Conservation (phyloP, 2,797 vertebrate genomes). For the Chelonia mydas region DNA sequence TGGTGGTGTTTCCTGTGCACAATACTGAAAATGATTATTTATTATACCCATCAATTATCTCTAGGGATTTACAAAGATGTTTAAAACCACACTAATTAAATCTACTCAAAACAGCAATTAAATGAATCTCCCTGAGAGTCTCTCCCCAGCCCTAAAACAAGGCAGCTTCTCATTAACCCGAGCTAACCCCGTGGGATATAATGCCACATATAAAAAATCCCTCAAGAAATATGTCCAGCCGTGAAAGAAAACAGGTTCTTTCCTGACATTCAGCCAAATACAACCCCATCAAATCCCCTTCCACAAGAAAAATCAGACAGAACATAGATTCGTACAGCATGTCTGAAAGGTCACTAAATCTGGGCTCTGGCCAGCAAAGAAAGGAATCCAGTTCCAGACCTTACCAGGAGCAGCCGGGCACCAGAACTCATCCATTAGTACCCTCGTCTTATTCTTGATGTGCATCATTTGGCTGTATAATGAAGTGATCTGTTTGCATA, state of each 20-base stretch:
- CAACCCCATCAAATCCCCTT: neutral
- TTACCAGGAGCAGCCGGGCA: neutral
- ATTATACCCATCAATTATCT: neutral
- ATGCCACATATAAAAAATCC: neutral
- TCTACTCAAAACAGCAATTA: neutral
- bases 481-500: neutral
- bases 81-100: neutral
- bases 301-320: neutral
- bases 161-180: neutral
- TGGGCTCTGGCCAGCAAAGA: neutral
- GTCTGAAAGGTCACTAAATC: neutral
- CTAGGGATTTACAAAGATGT: neutral
- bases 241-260: neutral
- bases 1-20: neutral
- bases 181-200: neutral
- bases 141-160: neutral
- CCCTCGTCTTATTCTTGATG: neutral
- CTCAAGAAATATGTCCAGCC: neutral
- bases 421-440: neutral
- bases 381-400: neutral
- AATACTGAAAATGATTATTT: neutral
- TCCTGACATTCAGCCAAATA: neutral
- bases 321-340: neutral
- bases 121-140: neutral
- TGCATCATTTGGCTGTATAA: neutral